Evolutionary conservation across 1,140 invertebrate species (phyloP), one percentile per base, ranked within the genome.

Genomic region (Bombus pyrosoma): DNA sequence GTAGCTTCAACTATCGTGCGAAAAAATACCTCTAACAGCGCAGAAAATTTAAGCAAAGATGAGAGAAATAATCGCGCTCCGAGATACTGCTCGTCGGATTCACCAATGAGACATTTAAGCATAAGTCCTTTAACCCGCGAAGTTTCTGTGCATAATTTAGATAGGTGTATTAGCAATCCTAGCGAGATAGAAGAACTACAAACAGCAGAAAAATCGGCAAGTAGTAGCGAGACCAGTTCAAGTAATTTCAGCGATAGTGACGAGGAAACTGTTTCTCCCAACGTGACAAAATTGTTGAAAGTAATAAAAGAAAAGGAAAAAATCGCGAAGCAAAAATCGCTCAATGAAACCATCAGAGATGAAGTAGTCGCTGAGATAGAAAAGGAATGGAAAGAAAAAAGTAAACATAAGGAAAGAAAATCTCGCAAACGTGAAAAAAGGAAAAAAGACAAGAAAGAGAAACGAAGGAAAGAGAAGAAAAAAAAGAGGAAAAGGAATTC

Each of bases 281-380:
- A 86, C n/a, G 93, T 94, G 0, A 92, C 92, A 0, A 93, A 95
- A 47, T 76, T 95, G 1, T 79, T 95, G 1, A 94, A 94, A 13
- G 93, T 92, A 0, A 95, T 95, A 34, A 95, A 95, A 69, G 93
- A 95, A 34, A 88, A 93, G 0, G 94, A 95, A n/a, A 95, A 95
- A 53, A 93, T 94, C 0, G 94, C 93, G 0, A 95, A 95, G 47
- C 92, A 94, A 6, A 93, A 90, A 37, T 92, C 92, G 0, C 47
- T 95, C 2, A 95, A 94, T 69, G 94, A 95, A 62, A 93, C 94
- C 0, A 95, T 95, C n/a, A 91, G 94, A 9, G 95, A 95, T 34
- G 94, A 95, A 69, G 94, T 95, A 3, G 91, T 92, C 0, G 94
- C 94, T 13, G 94, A 95, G 57, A 95, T 95, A 15, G 93, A 94